Conservation (phyloP, 1,140 invertebrate genomes). For the Arion vulgaris region DNA sequence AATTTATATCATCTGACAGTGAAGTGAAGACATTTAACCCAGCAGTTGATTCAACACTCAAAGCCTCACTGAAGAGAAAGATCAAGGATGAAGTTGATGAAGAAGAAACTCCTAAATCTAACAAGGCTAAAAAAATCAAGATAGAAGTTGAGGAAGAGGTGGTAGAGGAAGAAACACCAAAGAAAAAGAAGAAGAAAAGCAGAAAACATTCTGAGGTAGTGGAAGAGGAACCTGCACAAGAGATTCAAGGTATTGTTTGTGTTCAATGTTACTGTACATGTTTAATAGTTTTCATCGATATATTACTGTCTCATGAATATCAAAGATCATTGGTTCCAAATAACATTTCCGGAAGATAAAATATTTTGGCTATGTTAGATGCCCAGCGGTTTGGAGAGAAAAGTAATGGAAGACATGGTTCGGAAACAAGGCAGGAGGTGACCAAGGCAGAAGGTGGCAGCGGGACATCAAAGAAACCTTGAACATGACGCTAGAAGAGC, state of each 20-base stretch:
- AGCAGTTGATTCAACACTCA: not conserved
- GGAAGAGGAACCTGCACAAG: not conserved
- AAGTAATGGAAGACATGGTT: too few relatives aligned
- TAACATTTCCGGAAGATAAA: too few relatives aligned
- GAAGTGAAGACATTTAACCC: slow-evolving; percentile 23
- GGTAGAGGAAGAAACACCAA: not conserved
- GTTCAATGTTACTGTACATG: not conserved
- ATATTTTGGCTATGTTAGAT: not conserved
- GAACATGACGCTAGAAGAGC: too few relatives aligned
- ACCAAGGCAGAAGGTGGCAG: too few relatives aligned
- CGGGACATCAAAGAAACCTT: too few relatives aligned
- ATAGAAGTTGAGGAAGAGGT: not conserved
- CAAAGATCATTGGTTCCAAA: not conserved
- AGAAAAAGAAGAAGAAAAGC: slow-evolving; percentile 17
- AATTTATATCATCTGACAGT: too few relatives aligned
- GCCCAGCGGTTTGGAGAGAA: too few relatives aligned
- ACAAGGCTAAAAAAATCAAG: slow-evolving; percentile 40
- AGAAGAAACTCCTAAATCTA: slow-evolving; percentile 35
- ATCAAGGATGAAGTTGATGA: slow-evolving; percentile 44
- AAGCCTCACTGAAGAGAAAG: slow-evolving; percentile 19
- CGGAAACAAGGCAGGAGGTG: too few relatives aligned
- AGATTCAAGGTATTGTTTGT: not conserved
- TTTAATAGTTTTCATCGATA: not conserved
- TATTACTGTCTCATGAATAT: not conserved
- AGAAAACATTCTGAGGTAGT: not conserved